Evolutionary conservation across 2,888 invertebrate genomes (phyloP).

Genomic region (Lampropteryx suffumata): DNA sequence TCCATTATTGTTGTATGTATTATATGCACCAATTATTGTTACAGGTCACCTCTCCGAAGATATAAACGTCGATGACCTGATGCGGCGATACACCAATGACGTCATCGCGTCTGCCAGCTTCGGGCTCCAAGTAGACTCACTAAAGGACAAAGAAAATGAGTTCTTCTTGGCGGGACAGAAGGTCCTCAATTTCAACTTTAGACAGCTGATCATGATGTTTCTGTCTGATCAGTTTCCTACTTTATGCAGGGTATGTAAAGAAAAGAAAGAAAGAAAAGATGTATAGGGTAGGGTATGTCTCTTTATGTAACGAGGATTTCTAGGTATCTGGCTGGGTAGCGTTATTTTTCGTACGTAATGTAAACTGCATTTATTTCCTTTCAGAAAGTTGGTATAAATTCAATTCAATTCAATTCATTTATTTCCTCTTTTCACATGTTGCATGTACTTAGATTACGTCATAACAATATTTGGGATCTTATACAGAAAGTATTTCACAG

Average conservation of each 20-base stretch:
- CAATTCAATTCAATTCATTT: too few species aligned
- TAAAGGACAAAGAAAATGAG: conserved; percentile 76
- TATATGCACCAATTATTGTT: neutral
- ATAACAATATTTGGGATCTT: too few species aligned
- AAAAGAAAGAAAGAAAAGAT: too few species aligned
- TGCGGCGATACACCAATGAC: conserved; percentile 81
- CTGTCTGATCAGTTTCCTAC: conserved; percentile 41
- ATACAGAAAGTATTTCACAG: too few species aligned
- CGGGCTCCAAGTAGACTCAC: conserved; percentile 80
- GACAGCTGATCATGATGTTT: conserved; percentile 43
- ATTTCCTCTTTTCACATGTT: too few species aligned
- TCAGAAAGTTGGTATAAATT: conserved; percentile 49
- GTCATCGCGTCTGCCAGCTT: conserved; percentile 83
- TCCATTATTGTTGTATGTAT: too few species aligned
- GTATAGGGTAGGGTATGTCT: too few species aligned
- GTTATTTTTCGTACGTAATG: too few species aligned
- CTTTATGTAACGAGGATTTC: too few species aligned
- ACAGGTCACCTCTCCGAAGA: conserved; percentile 48
- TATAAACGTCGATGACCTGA: conserved; percentile 70
- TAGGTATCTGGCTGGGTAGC: too few species aligned
- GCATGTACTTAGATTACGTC: too few species aligned
- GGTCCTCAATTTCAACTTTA: conserved; percentile 44
- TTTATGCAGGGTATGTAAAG: conserved; percentile 44
- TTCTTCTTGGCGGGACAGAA: conserved; percentile 66
- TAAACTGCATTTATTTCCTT: neutral